Percentiles rank a stretch among this genome's conserved stretches.
Conservation (phyloP, 2,797 vertebrate genomes). For the Hydrolagus colliei region DNA sequence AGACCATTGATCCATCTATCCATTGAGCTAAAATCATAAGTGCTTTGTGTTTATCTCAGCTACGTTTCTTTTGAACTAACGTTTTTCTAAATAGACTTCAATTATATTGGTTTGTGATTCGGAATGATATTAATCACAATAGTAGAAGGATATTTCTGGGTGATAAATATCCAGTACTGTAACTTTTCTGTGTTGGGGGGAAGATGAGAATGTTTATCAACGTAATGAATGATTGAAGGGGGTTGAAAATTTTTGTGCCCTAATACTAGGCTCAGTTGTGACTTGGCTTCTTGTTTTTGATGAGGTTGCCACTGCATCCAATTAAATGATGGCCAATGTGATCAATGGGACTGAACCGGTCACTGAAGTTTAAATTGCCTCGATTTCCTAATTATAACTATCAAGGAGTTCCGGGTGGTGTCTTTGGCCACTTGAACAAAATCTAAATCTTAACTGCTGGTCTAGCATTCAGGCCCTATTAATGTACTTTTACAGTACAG, state of each 20-base stretch:
- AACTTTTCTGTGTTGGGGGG: neutral
- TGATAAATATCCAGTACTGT: neutral
- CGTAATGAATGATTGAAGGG: constrained; percentile 25
- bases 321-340: neutral
- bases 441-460: neutral
- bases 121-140: neutral
- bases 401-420: neutral
- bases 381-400: neutral
- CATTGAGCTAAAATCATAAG: neutral
- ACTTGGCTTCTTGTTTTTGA: neutral
- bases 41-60: neutral
- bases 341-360: neutral
- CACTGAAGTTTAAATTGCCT: neutral
- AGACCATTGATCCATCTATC: neutral
- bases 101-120: neutral
- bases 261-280: too few relatives aligned
- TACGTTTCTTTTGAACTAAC: neutral
- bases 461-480: neutral
- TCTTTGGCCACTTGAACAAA: neutral
- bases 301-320: neutral
- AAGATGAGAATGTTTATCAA: constrained; percentile 9
- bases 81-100: too few relatives aligned
- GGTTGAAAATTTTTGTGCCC: constrained; percentile 27
- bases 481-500: constrained; percentile 2
- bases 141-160: neutral